These are phyloP conservation scores for Oreonectes daqikongensis DNA, from an alignment of 2,797 vertebrate genomes.

Conservation along the genomic window DNA sequence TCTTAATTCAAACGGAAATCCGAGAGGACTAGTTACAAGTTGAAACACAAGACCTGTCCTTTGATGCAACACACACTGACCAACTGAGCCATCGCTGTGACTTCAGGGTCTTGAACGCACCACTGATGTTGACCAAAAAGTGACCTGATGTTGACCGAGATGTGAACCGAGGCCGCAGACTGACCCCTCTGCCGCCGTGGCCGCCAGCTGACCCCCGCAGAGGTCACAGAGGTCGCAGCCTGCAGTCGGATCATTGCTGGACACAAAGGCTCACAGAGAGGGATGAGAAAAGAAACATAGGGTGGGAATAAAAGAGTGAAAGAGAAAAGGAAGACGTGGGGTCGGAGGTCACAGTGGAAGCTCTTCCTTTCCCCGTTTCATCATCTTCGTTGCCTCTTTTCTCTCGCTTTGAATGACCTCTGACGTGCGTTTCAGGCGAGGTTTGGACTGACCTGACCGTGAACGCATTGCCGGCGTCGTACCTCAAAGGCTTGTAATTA, in stretches of 20 bases:
- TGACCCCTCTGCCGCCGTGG: constrained; percentile 51
- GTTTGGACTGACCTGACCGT: constrained; percentile 55
- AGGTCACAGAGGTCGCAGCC: constrained; percentile 49
- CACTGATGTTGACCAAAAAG: constrained; percentile 60
- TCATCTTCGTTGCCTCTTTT: constrained; percentile 43
- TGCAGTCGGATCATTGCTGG: constrained; percentile 50
- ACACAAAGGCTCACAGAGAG: constrained; percentile 60
- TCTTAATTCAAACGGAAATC: constrained; percentile 3
- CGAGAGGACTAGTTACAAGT: not conserved
- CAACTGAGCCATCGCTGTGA: constrained; percentile 7
- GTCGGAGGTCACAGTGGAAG: constrained; percentile 48
- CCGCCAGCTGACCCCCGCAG: constrained; percentile 50
- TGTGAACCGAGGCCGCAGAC: constrained; percentile 58
- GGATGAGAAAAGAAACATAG: constrained; percentile 61
- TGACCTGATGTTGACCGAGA: constrained; percentile 61
- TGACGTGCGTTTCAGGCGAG: constrained; percentile 43
- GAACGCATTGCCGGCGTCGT: constrained; percentile 23
- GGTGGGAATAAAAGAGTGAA: constrained; percentile 54
- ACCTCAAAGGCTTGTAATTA: not conserved
- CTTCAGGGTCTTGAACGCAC: constrained; percentile 44
- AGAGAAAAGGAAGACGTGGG: constrained; percentile 52
- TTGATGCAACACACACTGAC: constrained; percentile 33
- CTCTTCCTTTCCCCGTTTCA: constrained; percentile 61
- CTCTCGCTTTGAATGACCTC: constrained; percentile 53
- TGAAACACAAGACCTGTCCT: constrained; percentile 44